These are phyloP conservation scores for Drosophila mayri DNA, from an alignment of 1,140 invertebrate species.

Conservation along the genomic window DNA sequence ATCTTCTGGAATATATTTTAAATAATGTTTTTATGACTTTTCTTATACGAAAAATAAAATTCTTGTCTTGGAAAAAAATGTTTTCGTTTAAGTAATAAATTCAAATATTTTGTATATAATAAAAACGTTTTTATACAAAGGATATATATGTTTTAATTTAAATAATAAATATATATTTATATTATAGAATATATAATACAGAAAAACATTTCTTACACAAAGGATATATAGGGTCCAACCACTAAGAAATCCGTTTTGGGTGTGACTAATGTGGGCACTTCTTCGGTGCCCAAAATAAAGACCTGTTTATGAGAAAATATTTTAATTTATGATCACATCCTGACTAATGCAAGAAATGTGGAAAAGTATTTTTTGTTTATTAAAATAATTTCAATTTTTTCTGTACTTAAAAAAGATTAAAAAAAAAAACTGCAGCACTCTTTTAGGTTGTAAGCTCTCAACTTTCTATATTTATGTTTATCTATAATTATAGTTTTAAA, in stretches of 20 bases:
- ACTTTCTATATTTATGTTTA: neutral
- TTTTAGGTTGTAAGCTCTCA: conserved; percentile 5
- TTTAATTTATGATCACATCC: neutral
- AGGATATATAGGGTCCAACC: conserved; percentile 85
- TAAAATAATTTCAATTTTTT: no score
- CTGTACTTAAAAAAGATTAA: no score
- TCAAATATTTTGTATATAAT: no score
- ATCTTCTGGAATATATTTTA: conserved; percentile 78
- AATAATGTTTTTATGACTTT: neutral
- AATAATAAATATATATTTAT: no score
- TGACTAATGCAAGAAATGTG: no score
- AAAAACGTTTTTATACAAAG: no score
- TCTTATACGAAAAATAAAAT: no score
- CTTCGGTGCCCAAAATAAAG: conserved; percentile 88
- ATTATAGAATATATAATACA: no score
- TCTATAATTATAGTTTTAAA: no score
- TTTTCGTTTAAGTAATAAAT: no score
- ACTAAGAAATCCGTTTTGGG: conserved; percentile 86
- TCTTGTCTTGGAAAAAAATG: no score
- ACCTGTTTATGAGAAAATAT: conserved; percentile 81
- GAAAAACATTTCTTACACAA: conserved; percentile 81
- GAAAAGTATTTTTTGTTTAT: no score
- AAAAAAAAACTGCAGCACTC: neutral
- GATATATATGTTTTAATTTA: neutral
- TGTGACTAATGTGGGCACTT: conserved; percentile 88